phyloP scores from a whole-genome alignment of 2,113 vertebrate species.

The Dasypus novemcinctus region DNA sequence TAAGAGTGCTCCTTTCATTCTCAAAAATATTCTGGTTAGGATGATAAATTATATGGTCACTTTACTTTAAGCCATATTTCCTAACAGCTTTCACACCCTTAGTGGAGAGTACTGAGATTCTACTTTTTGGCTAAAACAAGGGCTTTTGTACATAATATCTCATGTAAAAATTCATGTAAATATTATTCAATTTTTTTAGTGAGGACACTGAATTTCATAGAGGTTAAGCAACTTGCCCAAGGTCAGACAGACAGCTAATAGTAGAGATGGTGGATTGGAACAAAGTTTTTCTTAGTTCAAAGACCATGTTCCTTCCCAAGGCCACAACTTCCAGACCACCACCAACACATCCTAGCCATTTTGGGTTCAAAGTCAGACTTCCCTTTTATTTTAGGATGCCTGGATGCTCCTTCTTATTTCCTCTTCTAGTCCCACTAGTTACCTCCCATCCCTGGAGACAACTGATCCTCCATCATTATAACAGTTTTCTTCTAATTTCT shows the following conservation, averaged over 20 bases:
- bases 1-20: not conserved
- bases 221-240: not conserved
- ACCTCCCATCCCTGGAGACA: not conserved
- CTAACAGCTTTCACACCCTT: not conserved
- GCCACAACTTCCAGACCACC: too few species aligned
- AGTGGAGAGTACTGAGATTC: not conserved
- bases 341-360: not conserved
- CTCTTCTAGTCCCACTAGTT: not conserved
- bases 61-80: not conserved
- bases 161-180: not conserved
- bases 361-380: not conserved
- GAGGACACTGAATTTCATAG: not conserved
- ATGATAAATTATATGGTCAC: not conserved
- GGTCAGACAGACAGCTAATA: not conserved
- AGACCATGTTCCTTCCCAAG: fast-evolving
- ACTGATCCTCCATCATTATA: not conserved
- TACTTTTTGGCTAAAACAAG: not conserved
- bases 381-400: not conserved
- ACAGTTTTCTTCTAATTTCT: not conserved
- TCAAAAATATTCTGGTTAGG: not conserved
- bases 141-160: not conserved
- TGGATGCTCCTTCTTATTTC: not conserved
- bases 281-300: not conserved
- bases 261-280: not conserved
- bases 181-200: not conserved